Evolutionary conservation across 2,113 vertebrate genomes (phyloP), one percentile per base, ranked within the genome.

Genomic region (Dunckerocampus dactyliophorus): DNA sequence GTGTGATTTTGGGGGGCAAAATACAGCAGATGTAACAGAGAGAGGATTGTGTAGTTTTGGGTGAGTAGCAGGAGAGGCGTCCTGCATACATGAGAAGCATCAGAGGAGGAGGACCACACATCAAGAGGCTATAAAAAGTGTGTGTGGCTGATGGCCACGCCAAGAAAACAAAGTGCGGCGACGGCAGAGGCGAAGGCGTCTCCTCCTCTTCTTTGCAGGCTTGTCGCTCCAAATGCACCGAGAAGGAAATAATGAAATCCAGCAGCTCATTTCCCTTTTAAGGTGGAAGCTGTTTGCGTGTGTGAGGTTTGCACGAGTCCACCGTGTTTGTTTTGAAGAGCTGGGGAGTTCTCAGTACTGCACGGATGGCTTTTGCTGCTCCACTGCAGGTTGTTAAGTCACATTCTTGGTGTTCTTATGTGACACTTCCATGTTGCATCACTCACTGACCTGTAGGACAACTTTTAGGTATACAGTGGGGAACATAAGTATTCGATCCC

Each of bases 81-180:
- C 46, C 62, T 65, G 47, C 48, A 58, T 57, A 56, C 20, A 43
- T 43, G 12, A 72, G 59, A 48, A 65, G 58, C 39, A 54, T 59
- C 47, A 45, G 52, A 53, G 59, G 54, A 43, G 39, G 21, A 52
- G 76, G 84, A 85, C 84, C 84, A 84, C 84, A 82, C 74, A 81
- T 82, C 24, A n/a, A 65, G 68, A 51, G 7, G 49, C 49, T 28
- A 28, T 28, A 51, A 24, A 51, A 28, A 16, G 67, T 65, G 67
- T 59, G 72, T 63, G 65, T 47, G 81, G 52, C 45, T 65, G 74
- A 71, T 54, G 24, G 46, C 12, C 21, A 64, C 72, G 82, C 82
- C 84, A 82, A 82, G 72, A 85, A 82, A 79, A 84, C 77, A 70
- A 74, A 77, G 82, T 77, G 82, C 63, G 19, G 49, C 49, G 49